Evolutionary conservation across 1,140 invertebrate genomes (phyloP).

Genomic region (Cotesia chilonis): DNA sequence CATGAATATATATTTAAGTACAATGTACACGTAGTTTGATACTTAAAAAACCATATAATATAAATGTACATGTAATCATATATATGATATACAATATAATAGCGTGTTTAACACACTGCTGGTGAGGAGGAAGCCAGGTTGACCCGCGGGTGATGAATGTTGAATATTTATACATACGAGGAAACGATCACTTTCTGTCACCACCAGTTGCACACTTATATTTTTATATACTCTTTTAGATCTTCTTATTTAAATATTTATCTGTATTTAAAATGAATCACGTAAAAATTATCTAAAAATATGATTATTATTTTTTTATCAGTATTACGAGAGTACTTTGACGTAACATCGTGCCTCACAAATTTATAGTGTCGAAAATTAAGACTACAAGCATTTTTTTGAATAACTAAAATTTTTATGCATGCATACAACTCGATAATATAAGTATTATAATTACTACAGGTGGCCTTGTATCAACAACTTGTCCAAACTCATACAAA

Average conservation of each 20-base stretch:
- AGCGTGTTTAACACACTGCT: conserved; percentile 17
- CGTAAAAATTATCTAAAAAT: no score
- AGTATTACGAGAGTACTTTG: no score
- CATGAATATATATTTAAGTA: conserved; percentile 1
- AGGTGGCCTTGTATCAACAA: no score
- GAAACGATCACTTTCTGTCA: conserved; percentile 43
- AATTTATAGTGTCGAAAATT: no score
- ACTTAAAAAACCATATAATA: not conserved
- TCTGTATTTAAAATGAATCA: not conserved
- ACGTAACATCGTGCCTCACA: no score
- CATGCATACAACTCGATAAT: no score
- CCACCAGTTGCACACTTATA: conserved; percentile 1
- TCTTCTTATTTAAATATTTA: not conserved
- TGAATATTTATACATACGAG: conserved; percentile 47
- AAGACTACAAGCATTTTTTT: no score
- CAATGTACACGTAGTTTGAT: not conserved
- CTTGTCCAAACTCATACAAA: no score
- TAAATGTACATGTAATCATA: not conserved
- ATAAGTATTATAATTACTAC: no score
- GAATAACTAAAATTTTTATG: no score
- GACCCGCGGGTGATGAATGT: conserved; percentile 45
- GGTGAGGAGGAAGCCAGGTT: conserved; percentile 44
- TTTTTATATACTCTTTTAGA: not conserved
- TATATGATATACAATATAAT: not conserved
- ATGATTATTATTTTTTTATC: not conserved